phyloP scores from a whole-genome alignment of 2,797 vertebrate genomes.

The Mus caroli region DNA sequence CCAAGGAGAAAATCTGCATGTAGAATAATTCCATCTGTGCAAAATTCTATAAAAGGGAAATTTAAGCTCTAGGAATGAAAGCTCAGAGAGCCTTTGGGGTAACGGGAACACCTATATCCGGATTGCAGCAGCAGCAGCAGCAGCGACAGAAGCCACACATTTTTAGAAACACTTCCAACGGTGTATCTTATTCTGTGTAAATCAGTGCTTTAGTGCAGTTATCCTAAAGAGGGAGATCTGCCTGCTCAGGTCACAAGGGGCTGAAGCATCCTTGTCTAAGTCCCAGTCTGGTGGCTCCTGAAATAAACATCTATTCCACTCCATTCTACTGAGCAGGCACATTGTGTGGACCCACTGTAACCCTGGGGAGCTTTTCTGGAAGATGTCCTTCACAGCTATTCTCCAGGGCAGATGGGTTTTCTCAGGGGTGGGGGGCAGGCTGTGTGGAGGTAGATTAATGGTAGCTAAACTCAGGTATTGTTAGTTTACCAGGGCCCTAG shows the following conservation, averaged over 20 bases:
- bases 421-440: slow-evolving; percentile 32
- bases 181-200: not conserved
- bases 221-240: not conserved
- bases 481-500: not conserved
- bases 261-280: not conserved
- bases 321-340: not conserved
- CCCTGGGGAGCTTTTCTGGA: slow-evolving; percentile 54
- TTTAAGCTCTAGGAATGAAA: not conserved
- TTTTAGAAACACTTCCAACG: slow-evolving; percentile 38
- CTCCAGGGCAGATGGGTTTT: slow-evolving; percentile 1
- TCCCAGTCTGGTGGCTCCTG: slow-evolving; percentile 3
- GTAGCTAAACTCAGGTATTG: slow-evolving; percentile 43
- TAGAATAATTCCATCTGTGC: slow-evolving; percentile 36
- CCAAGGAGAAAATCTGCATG: not conserved
- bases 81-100: slow-evolving; percentile 21
- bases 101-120: not conserved
- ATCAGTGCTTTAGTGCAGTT: not conserved
- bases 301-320: not conserved
- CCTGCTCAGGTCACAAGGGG: not conserved
- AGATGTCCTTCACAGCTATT: slow-evolving; percentile 5
- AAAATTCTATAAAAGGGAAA: slow-evolving; percentile 44
- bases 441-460: slow-evolving; percentile 53
- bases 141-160: not conserved
- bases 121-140: not conserved
- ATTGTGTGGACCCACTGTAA: not conserved